Conservation (phyloP, 2,888 invertebrate species). For the Amblyjoppa fuscipennis region DNA sequence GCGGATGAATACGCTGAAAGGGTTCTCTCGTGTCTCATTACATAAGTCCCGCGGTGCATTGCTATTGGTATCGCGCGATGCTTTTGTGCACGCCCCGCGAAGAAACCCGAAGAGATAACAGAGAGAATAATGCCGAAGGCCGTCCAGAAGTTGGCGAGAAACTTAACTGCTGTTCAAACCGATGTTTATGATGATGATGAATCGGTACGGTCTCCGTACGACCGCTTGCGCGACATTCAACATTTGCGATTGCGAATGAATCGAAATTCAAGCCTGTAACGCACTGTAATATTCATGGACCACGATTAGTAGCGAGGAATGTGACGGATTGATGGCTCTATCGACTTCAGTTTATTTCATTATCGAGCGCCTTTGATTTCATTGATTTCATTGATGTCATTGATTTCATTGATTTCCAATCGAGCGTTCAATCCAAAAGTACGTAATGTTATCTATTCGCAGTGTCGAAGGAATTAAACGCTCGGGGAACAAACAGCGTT, state of each 20-base stretch:
- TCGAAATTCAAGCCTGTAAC: conserved; percentile 14
- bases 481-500: neutral
- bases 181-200: conserved; percentile 9
- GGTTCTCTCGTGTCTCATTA: conserved; percentile 54
- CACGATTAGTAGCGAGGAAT: conserved; percentile 11
- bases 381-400: no score
- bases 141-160: conserved; percentile 8
- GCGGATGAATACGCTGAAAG: conserved; percentile 57
- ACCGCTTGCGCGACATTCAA: conserved; percentile 17
- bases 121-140: conserved; percentile 7
- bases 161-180: neutral
- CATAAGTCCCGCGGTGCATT: conserved; percentile 31
- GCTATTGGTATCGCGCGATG: conserved; percentile 18
- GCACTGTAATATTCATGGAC: neutral
- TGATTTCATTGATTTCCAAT: no score
- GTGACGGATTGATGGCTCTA: conserved; percentile 28
- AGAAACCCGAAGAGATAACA: conserved; percentile 29
- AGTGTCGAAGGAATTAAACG: conserved; percentile 7
- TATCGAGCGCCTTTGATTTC: neutral
- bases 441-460: neutral
- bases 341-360: conserved; percentile 4
- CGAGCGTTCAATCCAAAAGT: no score
- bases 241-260: conserved; percentile 37
- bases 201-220: conserved; percentile 2
- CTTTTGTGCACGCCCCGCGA: conserved; percentile 23